Base-by-base conservation (phyloP, 2,888 invertebrate genomes). In the Tribolium freemani region DNA sequence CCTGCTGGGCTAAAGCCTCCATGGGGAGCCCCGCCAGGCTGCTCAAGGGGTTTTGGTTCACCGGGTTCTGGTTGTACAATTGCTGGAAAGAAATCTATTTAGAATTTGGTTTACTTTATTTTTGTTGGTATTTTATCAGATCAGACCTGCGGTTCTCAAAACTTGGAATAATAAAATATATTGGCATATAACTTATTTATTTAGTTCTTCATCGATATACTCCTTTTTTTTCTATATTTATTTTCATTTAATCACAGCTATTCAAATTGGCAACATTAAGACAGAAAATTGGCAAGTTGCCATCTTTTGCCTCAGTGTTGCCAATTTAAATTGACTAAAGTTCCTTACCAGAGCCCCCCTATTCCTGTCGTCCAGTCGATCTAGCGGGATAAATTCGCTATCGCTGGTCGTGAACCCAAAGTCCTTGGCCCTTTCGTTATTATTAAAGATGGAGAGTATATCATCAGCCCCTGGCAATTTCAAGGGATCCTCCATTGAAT, bases 1-100 rank as follows among this genome's bases (percentile, higher is more conserved):
- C 87, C 76, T 88, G 88, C 75, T 88, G 87, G 3, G 87, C 87
- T 48, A 88, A 76, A 61, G 88, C 88, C 78, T 88, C 87, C 84
- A 88, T 87, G 4, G 88, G 87, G 10, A 87, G 81, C 13, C 85
- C 86, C 1, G 86, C 82, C 5, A 87, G 72, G 30, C 78, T 82
- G 71, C 83, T 85, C 71, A 86, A 71, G 3, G 84, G 74, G 10
- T 60, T 78, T 75, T 6, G 73, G 56, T 16, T 77, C 72, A 51
- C 16, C 13, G 57, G 67, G 10, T 67, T 67, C 30, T 67, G 81
- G 77, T 84, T 85, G 75, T 85, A 86, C 16, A 85, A 76, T 83
- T 85, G 85, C 86, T 85, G 69, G 57, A 75, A 50, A 31, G 9
- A 50, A 71, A 70, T 48, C n/a, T 1, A 6, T 38, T 38, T 38